Percentiles rank a stretch among this genome's conserved stretches.
phyloP scores from a whole-genome alignment of 2,888 invertebrate genomes.

The Nymphalis c-album region DNA sequence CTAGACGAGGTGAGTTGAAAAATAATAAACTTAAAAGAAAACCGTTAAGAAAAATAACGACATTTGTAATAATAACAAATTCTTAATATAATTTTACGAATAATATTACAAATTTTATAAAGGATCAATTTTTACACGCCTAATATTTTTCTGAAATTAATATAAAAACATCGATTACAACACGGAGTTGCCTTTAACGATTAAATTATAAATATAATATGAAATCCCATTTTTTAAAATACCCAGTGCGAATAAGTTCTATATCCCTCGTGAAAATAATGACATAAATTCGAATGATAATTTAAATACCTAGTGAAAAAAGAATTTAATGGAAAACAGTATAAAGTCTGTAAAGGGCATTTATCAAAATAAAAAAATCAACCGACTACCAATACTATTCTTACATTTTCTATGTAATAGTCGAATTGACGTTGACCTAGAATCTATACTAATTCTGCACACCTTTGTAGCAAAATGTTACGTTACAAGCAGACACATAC shows the following conservation, averaged over 20 bases:
- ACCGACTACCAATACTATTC: slow-evolving; percentile 2
- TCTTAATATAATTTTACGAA: slow-evolving; percentile 19
- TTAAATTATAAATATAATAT: slow-evolving; percentile 1
- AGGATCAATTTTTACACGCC: slow-evolving; percentile 24
- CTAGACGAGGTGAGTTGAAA: slow-evolving; percentile 15
- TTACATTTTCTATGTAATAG: slow-evolving; percentile 9
- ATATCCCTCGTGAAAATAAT: slow-evolving; percentile 4
- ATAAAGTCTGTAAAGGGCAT: slow-evolving; percentile 11
- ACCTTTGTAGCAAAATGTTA: slow-evolving; percentile 8
- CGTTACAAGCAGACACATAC: slow-evolving; percentile 10
- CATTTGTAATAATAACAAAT: slow-evolving; percentile 17
- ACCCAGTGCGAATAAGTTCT: background rate
- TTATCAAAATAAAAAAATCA: slow-evolving; percentile 15
- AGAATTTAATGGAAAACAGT: slow-evolving; percentile 13
- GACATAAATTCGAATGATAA: slow-evolving; percentile 7
- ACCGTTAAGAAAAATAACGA: slow-evolving; percentile 1
- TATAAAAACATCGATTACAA: slow-evolving; percentile 15
- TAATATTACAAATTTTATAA: slow-evolving; percentile 17
- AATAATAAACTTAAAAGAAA: slow-evolving; percentile 12
- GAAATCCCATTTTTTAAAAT: background rate
- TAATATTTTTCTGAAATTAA: slow-evolving; percentile 13
- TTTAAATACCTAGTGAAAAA: slow-evolving; percentile 1
- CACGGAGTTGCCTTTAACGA: background rate
- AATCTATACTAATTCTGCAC: slow-evolving; percentile 28
- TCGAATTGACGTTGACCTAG: slow-evolving; percentile 52